Conservation (phyloP, 1,140 invertebrate genomes). For the Micrasema longulum region DNA sequence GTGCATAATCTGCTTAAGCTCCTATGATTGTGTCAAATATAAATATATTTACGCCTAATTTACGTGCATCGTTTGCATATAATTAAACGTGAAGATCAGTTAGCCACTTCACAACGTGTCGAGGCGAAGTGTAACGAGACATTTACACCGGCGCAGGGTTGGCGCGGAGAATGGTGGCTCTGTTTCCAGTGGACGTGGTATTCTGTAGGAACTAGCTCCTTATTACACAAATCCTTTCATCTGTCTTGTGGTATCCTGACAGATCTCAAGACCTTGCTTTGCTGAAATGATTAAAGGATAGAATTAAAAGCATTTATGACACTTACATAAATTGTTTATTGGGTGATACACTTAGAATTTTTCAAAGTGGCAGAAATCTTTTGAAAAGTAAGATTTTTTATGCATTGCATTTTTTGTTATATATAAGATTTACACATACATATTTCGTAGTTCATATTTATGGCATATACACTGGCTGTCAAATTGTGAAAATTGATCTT, state of each 20-base stretch:
- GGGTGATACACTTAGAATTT: no score
- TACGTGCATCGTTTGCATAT: slow-evolving; percentile 21
- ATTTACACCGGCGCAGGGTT: background rate
- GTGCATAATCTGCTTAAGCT: slow-evolving; percentile 17
- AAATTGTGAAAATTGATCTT: no score
- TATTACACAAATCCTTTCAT: slow-evolving; percentile 46
- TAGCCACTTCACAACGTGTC: slow-evolving; percentile 15
- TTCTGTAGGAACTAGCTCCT: slow-evolving; percentile 9
- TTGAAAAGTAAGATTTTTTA: no score
- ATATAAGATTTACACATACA: no score
- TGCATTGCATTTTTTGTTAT: no score
- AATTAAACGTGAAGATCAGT: slow-evolving; percentile 12
- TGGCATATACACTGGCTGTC: no score
- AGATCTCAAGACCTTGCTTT: slow-evolving; percentile 52
- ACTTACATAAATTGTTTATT: no score
- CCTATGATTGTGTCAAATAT: slow-evolving; percentile 37
- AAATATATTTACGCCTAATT: slow-evolving; percentile 29
- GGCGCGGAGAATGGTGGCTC: background rate
- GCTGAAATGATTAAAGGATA: slow-evolving; percentile 39
- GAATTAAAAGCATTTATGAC: background rate
- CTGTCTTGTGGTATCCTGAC: slow-evolving; percentile 54
- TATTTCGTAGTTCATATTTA: no score
- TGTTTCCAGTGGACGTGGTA: background rate
- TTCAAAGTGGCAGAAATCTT: no score
- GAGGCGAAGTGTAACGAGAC: no score